These are phyloP conservation scores for Aeoliscus strigatus DNA, from an alignment of 2,797 vertebrate species.

Conservation along the genomic window DNA sequence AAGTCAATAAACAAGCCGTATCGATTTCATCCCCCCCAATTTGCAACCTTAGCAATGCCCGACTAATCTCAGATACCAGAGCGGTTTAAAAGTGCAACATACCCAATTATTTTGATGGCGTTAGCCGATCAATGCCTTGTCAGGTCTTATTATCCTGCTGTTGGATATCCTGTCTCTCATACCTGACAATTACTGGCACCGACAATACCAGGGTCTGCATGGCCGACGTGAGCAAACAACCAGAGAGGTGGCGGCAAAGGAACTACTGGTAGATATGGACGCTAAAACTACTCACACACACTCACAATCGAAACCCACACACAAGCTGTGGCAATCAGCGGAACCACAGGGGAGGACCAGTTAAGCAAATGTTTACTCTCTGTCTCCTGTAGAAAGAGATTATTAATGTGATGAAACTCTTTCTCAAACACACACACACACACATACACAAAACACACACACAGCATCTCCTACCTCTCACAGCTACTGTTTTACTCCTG, in stretches of 20 bases:
- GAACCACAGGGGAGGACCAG: conserved; percentile 28
- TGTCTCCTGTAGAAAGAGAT: conserved; percentile 34
- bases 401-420: conserved; percentile 50
- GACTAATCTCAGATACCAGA: conserved; percentile 1
- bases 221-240: conserved; percentile 15
- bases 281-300: conserved; percentile 15
- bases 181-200: conserved; percentile 26
- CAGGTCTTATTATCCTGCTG: conserved; percentile 6
- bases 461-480: conserved; percentile 1
- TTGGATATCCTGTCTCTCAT: conserved; percentile 1
- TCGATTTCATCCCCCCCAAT: conserved; percentile 25
- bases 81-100: conserved; percentile 3
- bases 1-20: conserved; percentile 23
- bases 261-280: conserved; percentile 16
- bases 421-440: conserved; percentile 1
- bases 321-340: conserved; percentile 23
- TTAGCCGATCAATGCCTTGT: neutral
- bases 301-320: conserved; percentile 8
- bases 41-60: neutral
- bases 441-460: neutral
- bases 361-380: conserved; percentile 51
- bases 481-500: conserved; percentile 45
- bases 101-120: conserved; percentile 2
- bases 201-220: neutral
- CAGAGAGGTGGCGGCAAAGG: neutral